phyloP scores from a whole-genome alignment of 2,888 invertebrate species.

The Epistrophe eligans region DNA sequence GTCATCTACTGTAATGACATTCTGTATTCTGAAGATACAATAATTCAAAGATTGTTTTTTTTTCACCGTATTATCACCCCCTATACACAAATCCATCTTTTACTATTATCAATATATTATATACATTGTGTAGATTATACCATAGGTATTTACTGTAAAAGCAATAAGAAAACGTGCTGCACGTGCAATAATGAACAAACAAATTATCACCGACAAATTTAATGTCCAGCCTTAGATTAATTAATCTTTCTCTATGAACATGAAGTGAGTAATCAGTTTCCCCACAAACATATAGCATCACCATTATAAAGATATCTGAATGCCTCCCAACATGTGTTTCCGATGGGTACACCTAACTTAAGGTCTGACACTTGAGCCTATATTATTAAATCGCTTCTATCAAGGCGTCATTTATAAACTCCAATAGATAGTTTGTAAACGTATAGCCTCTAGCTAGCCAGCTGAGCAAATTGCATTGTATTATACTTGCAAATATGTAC shows the following conservation, averaged over 20 bases:
- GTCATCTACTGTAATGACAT: too few species aligned
- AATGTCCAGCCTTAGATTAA: not conserved
- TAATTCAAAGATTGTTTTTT: too few species aligned
- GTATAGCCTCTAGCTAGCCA: not conserved
- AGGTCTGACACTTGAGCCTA: constrained; percentile 27
- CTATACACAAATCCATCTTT: too few species aligned
- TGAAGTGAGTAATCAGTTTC: too few species aligned
- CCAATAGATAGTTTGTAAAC: not conserved
- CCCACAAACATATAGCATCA: not conserved
- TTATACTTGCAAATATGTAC: not conserved
- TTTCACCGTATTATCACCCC: too few species aligned
- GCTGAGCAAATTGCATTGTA: constrained; percentile 9
- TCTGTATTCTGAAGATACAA: too few species aligned
- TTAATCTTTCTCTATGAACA: not conserved
- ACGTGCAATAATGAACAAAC: not conserved
- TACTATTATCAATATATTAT: too few species aligned
- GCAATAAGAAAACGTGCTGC: too few species aligned
- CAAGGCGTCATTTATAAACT: constrained; percentile 50
- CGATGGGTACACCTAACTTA: not conserved
- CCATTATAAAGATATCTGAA: not conserved
- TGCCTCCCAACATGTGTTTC: not conserved
- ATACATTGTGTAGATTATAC: too few species aligned
- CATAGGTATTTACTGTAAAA: too few species aligned
- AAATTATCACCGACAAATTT: not conserved
- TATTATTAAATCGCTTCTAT: constrained; percentile 51